Base-by-base conservation (phyloP, 2,888 invertebrate genomes). In the Thysanoteuthis rhombus region DNA sequence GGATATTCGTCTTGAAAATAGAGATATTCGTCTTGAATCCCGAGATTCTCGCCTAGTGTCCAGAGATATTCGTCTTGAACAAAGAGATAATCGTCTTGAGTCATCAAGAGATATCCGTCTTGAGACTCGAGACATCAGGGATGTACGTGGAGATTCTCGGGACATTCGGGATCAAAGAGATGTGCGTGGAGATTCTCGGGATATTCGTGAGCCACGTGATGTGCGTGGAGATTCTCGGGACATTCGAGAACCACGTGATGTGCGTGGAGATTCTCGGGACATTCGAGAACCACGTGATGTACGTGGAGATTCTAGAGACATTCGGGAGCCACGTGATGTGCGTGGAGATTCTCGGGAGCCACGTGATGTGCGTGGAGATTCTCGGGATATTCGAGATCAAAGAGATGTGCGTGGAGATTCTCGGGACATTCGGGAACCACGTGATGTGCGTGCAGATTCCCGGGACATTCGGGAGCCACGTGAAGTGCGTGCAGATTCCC, bases 331-430 rank as follows among this genome's bases (percentile, higher is more conserved):
- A 28, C 42, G 92, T 36, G 94, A 93, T 92, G 75, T 32, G 22
- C 92, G 89, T 16, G 94, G 93, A 28, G 90, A 90, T 5, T 39
- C 40, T n/a, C 90, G 93, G 47, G 89, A 93, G 40, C 92, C 36
- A 36, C 91, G 92, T 12, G 94, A 93, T 90, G 90, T 52, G 28
- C 93, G 93, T 75, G 94, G 91, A 5, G 94, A 93, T n/a, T 58
- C 90, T 40, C 45, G 93, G 1, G 90, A 93, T 47, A 75, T 52
- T 42, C 42, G 91, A 28, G 93, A 94, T 25, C 40, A 28, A 38
- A 39, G 91, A 75, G 91, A 75, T 47, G 40, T 38, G 38, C 47
- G 90, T 93, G 45, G 45, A 28, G 93, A 90, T 8, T 28, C 93
- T 22, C 75, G 92, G 22, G 93, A 93, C 22, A n/a, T 92, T 42